Base-by-base conservation (phyloP, 2,888 invertebrate species). In the Blomia tropicalis region DNA sequence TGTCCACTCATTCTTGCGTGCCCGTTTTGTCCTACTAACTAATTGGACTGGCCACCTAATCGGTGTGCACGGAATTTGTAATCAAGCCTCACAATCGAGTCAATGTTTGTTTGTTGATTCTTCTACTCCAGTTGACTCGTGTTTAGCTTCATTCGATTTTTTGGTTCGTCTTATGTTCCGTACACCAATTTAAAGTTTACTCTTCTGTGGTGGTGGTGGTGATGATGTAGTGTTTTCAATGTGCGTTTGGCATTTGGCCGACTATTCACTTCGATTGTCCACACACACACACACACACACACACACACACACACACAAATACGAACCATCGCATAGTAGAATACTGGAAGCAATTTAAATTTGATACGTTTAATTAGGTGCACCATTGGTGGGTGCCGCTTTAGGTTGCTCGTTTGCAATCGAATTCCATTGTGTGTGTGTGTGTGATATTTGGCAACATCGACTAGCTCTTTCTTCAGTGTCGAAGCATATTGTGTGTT, bases 361-460 rank as follows among this genome's bases (percentile, higher is more conserved):
- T 47, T 47, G 51, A 47, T 47, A 47, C 51, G 51, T 47, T 47
- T 47, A 47, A 47, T 47, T 47, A 47, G 51, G 7, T 19, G 41
- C n/a, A 17, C 41, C 14, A 41, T 41, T 41, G 14, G 41, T 41
- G 22, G 51, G 5, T n/a, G 7, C 36, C 7, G 7, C 36, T 47
- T 14, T 47, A 14, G 11, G 51, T 47, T 47, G 51, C 36, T 36
- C 36, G 36, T 36, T 36, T 36, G 36, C 36, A 36, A 17, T 36
- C 7, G 7, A 7, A 17, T 17, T 47, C n/a, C n/a, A n/a, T 22
- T 27, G 41, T 41, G 41, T 41, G 41, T n/a, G 14, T n/a, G 41
- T 41, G 14, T 41, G 41, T 41, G 41, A 17, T 14, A 14, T 17
- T 17, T 17, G 41, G n/a, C 14, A 14, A 41, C 41, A 41, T n/a